Base-by-base conservation (phyloP, 2,888 invertebrate species). In the Acrobasis consociella region DNA sequence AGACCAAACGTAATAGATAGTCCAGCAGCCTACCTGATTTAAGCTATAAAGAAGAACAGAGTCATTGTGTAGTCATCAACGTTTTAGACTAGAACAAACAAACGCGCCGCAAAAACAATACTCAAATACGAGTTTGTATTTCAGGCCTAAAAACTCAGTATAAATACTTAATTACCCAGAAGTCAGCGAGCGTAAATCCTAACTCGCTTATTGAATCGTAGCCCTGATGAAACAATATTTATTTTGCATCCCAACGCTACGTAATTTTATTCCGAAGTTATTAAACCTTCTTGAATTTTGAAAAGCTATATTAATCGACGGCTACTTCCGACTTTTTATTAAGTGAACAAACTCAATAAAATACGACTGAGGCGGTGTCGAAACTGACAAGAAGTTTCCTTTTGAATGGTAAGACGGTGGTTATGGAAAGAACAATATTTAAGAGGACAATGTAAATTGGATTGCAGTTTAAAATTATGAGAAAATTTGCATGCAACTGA, bases 231-330 rank as follows among this genome's bases (percentile, higher is more conserved):
- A 81, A 77, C 76, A 76, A 81, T 82, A 81, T 81, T 80, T 82
- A 82, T 74, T 69, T 69, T 68, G 65, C 68, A 70, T 70, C 70
- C 69, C 70, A 65, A 66, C 68, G 68, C 78, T 76, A 75, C 77
- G 73, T 80, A 79, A 85, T 82, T 82, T 81, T 77, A 79, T 77
- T 73, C 71, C 62, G 64, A 79, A 79, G 77, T 82, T 83, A 82
- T 79, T 80, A 82, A 80, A 76, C 70, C 68, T 46, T n/a, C 75
- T 73, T 70, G 77, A 78, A 80, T 75, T 78, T 75, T 68, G 68
- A 70, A 70, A 81, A 81, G 69, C 74, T 77, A 81, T 80, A 82
- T 83, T 81, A 86, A 84, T 85, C 83, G 83, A 81, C 80, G 75
- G 73, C 68, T 65, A 62, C 50, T 73, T 61, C 67, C 64, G 81